Percentiles rank a stretch among this genome's conserved stretches.
phyloP scores from a whole-genome alignment of 2,797 vertebrate species.

The Paedocypris micromegethes region DNA sequence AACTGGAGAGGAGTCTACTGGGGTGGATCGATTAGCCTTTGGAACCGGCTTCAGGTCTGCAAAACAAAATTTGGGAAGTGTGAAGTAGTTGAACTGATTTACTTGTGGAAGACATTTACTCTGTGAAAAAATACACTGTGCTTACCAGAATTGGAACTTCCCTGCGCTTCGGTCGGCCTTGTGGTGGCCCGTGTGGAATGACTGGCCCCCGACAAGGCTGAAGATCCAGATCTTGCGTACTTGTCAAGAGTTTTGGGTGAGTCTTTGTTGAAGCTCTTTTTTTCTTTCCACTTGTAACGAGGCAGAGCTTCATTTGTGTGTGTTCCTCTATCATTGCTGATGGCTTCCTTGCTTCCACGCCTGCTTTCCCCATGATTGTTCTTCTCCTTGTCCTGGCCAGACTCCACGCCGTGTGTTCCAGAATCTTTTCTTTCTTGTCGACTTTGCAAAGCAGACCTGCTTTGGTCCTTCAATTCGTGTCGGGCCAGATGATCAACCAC shows the following conservation, averaged over 20 bases:
- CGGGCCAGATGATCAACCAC: constrained; percentile 54
- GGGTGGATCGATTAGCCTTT: constrained; percentile 81
- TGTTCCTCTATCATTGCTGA: constrained; percentile 77
- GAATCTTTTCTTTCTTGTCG: constrained; percentile 65
- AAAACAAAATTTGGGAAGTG: constrained; percentile 26
- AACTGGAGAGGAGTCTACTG: constrained; percentile 81
- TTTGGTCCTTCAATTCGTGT: constrained; percentile 63
- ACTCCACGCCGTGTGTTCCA: constrained; percentile 65
- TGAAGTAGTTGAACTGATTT: no score
- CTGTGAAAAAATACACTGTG: not conserved
- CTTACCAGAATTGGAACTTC: constrained; percentile 82
- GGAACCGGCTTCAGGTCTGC: constrained; percentile 81
- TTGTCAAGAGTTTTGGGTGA: constrained; percentile 89
- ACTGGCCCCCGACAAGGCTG: constrained; percentile 75
- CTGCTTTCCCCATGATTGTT: constrained; percentile 14
- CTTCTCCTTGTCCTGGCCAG: constrained; percentile 62
- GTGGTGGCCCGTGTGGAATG: constrained; percentile 82
- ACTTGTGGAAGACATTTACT: no score
- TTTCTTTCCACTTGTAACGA: constrained; percentile 82
- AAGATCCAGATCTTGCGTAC: constrained; percentile 79
- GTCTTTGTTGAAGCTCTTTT: constrained; percentile 73
- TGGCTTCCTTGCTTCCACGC: constrained; percentile 41
- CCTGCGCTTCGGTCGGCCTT: constrained; percentile 80
- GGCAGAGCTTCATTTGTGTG: constrained; percentile 82
- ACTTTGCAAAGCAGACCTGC: constrained; percentile 56